Evolutionary conservation across 1,140 invertebrate species (phyloP), one percentile per base, ranked within the genome.

Genomic region (Rhopalosiphum padi): DNA sequence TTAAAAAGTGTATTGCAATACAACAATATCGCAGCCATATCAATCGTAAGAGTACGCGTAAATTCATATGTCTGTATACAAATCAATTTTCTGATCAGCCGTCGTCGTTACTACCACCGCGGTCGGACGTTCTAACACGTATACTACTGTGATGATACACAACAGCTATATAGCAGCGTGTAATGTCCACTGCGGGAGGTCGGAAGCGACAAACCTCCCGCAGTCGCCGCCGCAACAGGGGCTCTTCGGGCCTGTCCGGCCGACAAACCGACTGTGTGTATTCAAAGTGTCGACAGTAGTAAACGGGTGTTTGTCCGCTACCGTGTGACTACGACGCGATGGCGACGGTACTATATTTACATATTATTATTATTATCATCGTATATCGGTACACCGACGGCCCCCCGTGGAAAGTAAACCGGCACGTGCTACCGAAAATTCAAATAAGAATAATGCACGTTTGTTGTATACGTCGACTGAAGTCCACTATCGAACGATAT

Each of bases 171-270:
- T 11, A 46, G 46, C 46, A 37, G 48, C 48, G 18, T 25, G 86
- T 46, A 41, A 30, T 86, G 88, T 90, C 88, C 88, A 60, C 88
- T 37, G 88, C 88, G 88, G 88, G 88, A 55, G 88, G 53, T 90
- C 88, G 25, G 53, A 41, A 60, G 88, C 88, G 51, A 90, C 88
- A 60, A 90, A 60, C 35, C 88, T 60, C 88, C 88, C 88, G 88
- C 88, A 25, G 88, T 90, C 88, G 35, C 53, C 9, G 35, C 1
- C 88, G 60, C 88, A 41, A 90, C 88, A 55, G 88, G 88, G 88
- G 88, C 88, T 90, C 51, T 23, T 53, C 87, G 46, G n/a, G n/a
- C 35, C 48, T 37, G 87, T 86, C 87, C 87, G 87, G 43, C 87
- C 87, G 87, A 88, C 48, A 88, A 35, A 88, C 87, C 30, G 30